Evolutionary conservation across 2,113 vertebrate species (phyloP).

Genomic region (Lepus europaeus): DNA sequence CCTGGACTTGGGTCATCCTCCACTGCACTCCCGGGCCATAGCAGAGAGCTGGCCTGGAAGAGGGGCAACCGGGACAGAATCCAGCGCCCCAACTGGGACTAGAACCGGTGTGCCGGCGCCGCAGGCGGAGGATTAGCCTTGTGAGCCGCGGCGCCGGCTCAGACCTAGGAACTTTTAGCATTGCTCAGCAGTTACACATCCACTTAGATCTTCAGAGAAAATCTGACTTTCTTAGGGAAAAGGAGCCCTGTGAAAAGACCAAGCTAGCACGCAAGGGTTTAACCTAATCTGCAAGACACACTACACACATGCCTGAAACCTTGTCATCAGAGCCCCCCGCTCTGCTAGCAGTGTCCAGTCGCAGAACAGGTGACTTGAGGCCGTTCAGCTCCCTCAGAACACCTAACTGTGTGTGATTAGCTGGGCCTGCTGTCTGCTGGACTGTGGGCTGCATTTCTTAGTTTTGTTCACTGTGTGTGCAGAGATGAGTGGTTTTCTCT

Average conservation of each 20-base stretch:
- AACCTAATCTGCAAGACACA: not conserved
- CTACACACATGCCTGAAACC: not conserved
- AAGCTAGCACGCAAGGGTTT: slow-evolving; percentile 14
- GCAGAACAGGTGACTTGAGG: not conserved
- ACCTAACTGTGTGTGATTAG: not conserved
- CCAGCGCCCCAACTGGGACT: too few species aligned
- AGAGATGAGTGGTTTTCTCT: slow-evolving; percentile 34
- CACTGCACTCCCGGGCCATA: too few species aligned
- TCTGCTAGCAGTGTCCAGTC: not conserved
- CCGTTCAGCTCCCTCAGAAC: not conserved
- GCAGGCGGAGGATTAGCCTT: too few species aligned
- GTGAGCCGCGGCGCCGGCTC: too few species aligned
- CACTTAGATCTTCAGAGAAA: slow-evolving; percentile 8
- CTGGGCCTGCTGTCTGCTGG: slow-evolving; percentile 17
- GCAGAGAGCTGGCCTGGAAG: too few species aligned
- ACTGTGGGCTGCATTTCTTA: slow-evolving; percentile 29
- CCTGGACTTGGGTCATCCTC: too few species aligned
- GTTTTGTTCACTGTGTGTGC: not conserved
- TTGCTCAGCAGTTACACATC: not conserved
- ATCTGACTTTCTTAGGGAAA: slow-evolving; percentile 36
- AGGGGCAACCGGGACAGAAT: too few species aligned
- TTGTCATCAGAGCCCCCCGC: not conserved
- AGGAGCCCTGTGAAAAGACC: not conserved
- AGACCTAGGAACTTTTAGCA: slow-evolving; percentile 42
- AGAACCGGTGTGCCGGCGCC: too few species aligned